Base-by-base conservation (phyloP, 2,797 vertebrate species). In the Scarus forsteni region DNA sequence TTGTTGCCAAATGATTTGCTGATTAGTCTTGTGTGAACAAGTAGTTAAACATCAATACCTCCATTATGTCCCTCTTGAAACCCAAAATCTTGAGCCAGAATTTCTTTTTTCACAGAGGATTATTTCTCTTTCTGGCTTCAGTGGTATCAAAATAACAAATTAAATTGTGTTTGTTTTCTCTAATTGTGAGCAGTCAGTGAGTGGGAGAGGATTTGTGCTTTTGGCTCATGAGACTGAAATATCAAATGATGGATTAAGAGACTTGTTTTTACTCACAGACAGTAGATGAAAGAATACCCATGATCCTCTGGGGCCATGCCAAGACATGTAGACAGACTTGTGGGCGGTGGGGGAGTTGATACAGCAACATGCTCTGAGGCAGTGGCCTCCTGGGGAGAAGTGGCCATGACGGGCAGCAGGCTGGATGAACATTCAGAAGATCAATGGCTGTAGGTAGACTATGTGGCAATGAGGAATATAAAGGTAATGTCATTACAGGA, bases 271-370 rank as follows among this genome's bases (percentile, higher is more conserved):
- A 61, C 51, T 60, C 45, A n/a, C 42, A 66, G 65, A 60, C 55
- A 45, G 0, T 19, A 42, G 70, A 76, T 71, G 64, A 83, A 58
- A 35, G 66, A 85, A 83, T 74, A 83, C 60, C 79, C 77, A 73
- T 56, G 75, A 85, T 77, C 64, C 83, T 79, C 77, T 56, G 73
- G 77, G 79, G 70, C 60, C 43, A 1, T 39, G 79, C 63, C 35
- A 27, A 64, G 40, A 48, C 67, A 56, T 27, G 55, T 9, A 43
- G 39, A 60, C 49, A 3, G 60, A 79, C 51, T 73, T 11, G 27
- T 44, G 53, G 75, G 59, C 35, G 75, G 48, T 62, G 38, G 36
- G 16, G 2, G n/a, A 27, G 42, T 45, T 49, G 69, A 58, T 52
- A 39, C 60, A 19, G 72, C 76, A 62, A 77, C 78, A 70, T 77